Percentiles rank a stretch among this genome's conserved stretches.
Evolutionary conservation across 2,113 vertebrate species (phyloP).

Genomic region (Gallinago paraguaiae): DNA sequence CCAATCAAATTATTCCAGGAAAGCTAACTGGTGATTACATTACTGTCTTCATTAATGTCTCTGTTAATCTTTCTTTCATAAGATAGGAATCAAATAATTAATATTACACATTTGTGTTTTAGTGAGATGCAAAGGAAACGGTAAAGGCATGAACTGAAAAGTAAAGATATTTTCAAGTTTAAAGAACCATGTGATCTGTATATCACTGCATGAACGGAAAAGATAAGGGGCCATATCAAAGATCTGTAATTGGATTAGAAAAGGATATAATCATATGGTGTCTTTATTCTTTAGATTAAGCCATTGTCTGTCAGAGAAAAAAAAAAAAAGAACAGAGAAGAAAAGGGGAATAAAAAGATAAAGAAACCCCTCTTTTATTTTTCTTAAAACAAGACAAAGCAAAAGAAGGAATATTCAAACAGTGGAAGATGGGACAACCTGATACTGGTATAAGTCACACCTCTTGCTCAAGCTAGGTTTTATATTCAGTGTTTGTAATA

Average conservation of each 20-base stretch:
- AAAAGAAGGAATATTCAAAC: not conserved
- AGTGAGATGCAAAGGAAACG: constrained; percentile 65
- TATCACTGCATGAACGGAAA: constrained; percentile 60
- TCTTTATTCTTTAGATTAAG: constrained; percentile 68
- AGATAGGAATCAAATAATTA: constrained; percentile 65
- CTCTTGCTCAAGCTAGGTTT: not conserved
- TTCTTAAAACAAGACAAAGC: not conserved
- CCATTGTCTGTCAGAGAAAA: constrained; percentile 51
- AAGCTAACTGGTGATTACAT: constrained; percentile 45
- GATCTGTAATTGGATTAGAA: constrained; percentile 71
- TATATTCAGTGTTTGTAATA: not conserved
- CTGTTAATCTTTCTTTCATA: constrained; percentile 56
- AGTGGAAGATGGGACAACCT: not conserved
- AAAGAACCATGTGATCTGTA: constrained; percentile 46
- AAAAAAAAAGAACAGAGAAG: not conserved
- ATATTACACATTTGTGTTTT: constrained; percentile 37
- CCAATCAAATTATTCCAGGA: constrained; percentile 20
- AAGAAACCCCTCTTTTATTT: constrained; percentile 9
- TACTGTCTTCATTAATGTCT: constrained; percentile 50
- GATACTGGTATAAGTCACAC: not conserved
- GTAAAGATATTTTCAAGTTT: constrained; percentile 64
- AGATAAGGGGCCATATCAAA: constrained; percentile 69
- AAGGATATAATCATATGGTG: constrained; percentile 55
- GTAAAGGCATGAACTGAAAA: constrained; percentile 69
- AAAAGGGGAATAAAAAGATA: constrained; percentile 6